These are phyloP conservation scores for Catonia carolina DNA, from an alignment of 2,888 invertebrate genomes.

Conservation along the genomic window DNA sequence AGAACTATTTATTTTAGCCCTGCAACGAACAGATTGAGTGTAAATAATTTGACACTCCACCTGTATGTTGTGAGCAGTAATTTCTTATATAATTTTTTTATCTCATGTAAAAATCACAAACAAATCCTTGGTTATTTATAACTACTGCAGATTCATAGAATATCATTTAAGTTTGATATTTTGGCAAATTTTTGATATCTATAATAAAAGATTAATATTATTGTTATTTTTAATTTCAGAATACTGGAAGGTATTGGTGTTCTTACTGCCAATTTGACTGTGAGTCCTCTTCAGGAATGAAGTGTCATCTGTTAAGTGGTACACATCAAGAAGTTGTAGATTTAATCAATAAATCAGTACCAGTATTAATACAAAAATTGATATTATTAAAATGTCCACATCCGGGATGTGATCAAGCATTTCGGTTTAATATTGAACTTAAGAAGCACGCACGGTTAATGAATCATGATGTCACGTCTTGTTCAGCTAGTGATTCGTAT, in stretches of 20 bases:
- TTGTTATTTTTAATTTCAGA: constrained; percentile 20
- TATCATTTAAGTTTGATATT: too few species aligned
- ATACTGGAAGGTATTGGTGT: constrained; percentile 59
- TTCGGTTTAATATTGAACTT: constrained; percentile 69
- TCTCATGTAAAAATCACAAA: too few species aligned
- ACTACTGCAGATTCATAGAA: too few species aligned
- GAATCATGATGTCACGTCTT: constrained; percentile 45
- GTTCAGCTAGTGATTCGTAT: constrained; percentile 57
- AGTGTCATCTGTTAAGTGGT: constrained; percentile 56
- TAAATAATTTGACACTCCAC: too few species aligned
- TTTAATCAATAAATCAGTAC: constrained; percentile 72
- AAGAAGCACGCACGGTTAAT: constrained; percentile 52
- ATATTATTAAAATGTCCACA: constrained; percentile 40
- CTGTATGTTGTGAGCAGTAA: too few species aligned
- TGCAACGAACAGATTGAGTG: too few species aligned
- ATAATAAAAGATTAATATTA: too few species aligned
- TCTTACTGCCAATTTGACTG: constrained; percentile 66
- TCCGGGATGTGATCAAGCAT: constrained; percentile 55
- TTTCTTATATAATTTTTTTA: too few species aligned
- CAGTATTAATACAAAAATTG: constrained; percentile 66
- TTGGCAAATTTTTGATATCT: too few species aligned
- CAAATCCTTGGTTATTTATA: too few species aligned
- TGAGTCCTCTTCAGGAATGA: constrained; percentile 57
- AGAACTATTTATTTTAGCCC: too few species aligned
- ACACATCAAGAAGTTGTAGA: constrained; percentile 67